Conservation (phyloP, 53 echinoderm and acorn worm species). For the Pentamera pediparva region DNA sequence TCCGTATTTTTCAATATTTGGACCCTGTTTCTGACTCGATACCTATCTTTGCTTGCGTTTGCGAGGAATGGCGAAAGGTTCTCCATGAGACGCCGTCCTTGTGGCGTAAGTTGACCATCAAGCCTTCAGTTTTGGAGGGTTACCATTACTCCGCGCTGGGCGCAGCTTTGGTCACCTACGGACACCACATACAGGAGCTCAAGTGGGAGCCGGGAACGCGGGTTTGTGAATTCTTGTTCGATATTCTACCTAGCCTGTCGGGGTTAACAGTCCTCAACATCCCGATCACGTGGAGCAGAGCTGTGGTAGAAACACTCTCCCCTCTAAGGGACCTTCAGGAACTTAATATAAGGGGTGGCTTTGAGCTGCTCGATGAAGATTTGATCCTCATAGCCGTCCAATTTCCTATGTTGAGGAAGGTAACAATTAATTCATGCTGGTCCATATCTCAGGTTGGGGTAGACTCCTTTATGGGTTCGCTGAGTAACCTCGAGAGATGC, state of each 20-base stretch:
- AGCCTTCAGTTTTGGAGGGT: conserved; percentile 36
- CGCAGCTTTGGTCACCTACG: conserved; percentile 68
- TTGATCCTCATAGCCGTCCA: conserved; percentile 55
- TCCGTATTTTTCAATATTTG: conserved; percentile 69
- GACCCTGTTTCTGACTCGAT: conserved; percentile 73
- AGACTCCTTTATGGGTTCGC: conserved; percentile 48
- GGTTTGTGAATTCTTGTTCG: conserved; percentile 78
- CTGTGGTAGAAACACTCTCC: conserved; percentile 69
- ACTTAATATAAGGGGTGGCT: conserved; percentile 83
- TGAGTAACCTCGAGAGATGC: conserved; percentile 48
- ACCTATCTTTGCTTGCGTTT: conserved; percentile 69
- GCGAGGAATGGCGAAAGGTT: conserved; percentile 77
- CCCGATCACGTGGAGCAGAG: conserved; percentile 79
- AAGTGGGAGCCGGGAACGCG: conserved; percentile 76
- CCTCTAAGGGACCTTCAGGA: conserved; percentile 63
- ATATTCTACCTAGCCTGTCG: conserved; percentile 63
- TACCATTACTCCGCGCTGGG: conserved; percentile 48
- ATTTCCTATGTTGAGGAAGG: conserved; percentile 54
- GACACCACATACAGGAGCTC: conserved; percentile 63
- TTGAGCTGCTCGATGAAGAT: conserved; percentile 73
- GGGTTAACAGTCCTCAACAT: conserved; percentile 62
- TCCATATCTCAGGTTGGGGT: conserved; percentile 65
- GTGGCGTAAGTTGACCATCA: conserved; percentile 65
- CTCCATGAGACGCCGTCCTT: conserved; percentile 58
- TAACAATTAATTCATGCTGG: conserved; percentile 86